These are phyloP conservation scores for Myripristis jacobus DNA, from an alignment of 2,797 vertebrate genomes.

Conservation along the genomic window DNA sequence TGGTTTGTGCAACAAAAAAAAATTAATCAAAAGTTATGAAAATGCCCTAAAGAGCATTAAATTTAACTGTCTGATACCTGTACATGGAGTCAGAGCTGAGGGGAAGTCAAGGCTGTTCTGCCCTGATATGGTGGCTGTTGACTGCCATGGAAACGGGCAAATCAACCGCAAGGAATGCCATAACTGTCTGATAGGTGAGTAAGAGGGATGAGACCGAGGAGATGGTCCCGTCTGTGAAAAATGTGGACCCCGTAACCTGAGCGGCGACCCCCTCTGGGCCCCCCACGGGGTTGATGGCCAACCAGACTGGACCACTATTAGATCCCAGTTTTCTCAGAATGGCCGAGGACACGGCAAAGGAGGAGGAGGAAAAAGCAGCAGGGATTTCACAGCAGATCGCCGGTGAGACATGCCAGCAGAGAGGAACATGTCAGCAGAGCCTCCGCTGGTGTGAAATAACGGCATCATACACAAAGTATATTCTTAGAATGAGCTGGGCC, in stretches of 20 bases:
- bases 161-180: conserved; percentile 15
- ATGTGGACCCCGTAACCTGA: conserved; percentile 40
- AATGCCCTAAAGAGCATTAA: no score
- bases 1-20: no score
- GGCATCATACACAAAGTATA: conserved; percentile 45
- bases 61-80: no score
- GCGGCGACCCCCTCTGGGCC: not conserved
- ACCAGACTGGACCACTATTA: not conserved
- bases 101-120: conserved; percentile 15
- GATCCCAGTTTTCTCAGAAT: conserved; percentile 44
- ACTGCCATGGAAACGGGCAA: not conserved
- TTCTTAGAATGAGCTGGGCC: conserved; percentile 53
- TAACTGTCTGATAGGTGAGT: conserved; percentile 20
- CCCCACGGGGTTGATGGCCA: not conserved
- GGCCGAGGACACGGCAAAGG: conserved; percentile 27
- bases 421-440: conserved; percentile 35
- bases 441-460: conserved; percentile 36
- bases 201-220: conserved; percentile 23
- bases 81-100: conserved; percentile 7
- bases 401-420: not conserved
- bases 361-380: conserved; percentile 35
- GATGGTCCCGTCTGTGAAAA: conserved; percentile 34
- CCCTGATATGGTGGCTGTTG: conserved; percentile 26
- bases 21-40: no score
- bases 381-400: conserved; percentile 16